Conservation (phyloP, 2,888 invertebrate species). For the Brenthis ino region DNA sequence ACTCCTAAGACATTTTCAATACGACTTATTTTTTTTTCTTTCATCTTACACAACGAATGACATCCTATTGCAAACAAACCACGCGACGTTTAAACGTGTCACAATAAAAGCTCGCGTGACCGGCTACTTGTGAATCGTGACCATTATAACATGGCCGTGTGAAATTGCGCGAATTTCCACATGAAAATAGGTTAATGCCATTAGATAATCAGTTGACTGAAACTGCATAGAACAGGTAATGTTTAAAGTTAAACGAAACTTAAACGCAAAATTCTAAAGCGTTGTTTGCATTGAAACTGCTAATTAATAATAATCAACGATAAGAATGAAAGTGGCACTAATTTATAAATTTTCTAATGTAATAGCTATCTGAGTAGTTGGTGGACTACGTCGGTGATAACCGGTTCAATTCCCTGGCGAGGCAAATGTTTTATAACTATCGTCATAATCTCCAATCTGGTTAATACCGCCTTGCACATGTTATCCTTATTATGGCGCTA, state of each 20-base stretch:
- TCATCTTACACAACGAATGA: background rate
- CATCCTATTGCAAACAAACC: background rate
- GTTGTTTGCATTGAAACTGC: background rate
- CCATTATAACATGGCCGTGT: slow-evolving; percentile 16
- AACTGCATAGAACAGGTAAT: slow-evolving; percentile 7
- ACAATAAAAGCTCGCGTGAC: slow-evolving; percentile 24
- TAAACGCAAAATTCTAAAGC: background rate
- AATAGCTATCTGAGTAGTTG: too few species aligned
- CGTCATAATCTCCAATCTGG: too few species aligned
- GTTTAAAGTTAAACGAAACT: background rate
- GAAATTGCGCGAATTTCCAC: slow-evolving; percentile 19
- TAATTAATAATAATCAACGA: too few species aligned
- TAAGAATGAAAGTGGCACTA: too few species aligned
- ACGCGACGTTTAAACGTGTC: slow-evolving; percentile 12
- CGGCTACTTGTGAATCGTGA: slow-evolving; percentile 15
- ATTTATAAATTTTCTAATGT: too few species aligned
- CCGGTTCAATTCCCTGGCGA: too few species aligned
- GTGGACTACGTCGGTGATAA: too few species aligned
- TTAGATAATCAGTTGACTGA: slow-evolving; percentile 14
- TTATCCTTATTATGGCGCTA: too few species aligned
- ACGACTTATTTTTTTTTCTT: too few species aligned
- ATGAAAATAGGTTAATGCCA: slow-evolving; percentile 22
- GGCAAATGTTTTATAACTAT: too few species aligned
- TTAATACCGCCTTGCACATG: too few species aligned
- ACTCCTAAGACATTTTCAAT: too few species aligned